Base-by-base conservation (phyloP, 2,113 vertebrate species). In the Sinocyclocheilus grahami region DNA sequence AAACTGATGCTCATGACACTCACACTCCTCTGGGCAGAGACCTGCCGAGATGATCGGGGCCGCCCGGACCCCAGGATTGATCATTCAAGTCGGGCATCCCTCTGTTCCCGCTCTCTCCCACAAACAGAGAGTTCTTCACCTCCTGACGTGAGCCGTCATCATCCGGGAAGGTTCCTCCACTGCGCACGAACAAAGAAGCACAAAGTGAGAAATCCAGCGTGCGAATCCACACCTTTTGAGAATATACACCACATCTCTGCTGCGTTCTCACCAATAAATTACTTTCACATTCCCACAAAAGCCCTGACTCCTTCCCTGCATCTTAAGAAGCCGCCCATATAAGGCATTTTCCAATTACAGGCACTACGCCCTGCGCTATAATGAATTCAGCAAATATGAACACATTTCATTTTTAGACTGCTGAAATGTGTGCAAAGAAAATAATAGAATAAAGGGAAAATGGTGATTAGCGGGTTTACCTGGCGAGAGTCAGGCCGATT, bases 91-190 rank as follows among this genome's bases (percentile, higher is more conserved):
- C 92, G 20, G 95, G 94, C 0, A 95, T 98, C 71, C 98, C 98
- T 75, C 93, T 94, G 46, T 99, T 99, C 20, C 95, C 95, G 16
- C 98, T 99, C 92, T 99, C 98, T 0, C 98, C 98, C 0, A 99
- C 98, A 89, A 99, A 99, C 78, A 99, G 88, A 20, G 97, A 98
- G 93, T 99, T 98, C 91, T 97, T 97, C 88, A 99, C 96, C 89
- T 98, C 95, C 93, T 99, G 98, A 87, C 94, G 96, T 5, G 98
- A 98, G 80, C 98, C 98, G 0, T 99, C 98, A 0, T 99, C 98
- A 0, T 99, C 97, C 0, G 98, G 98, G 91, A 99, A 99, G 0
- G 98, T 99, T 0, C 98, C 98, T 11, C 98, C 98, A 0, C 98
- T 99, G 67, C 33, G 71, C 30, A 83, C 65, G 46, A 51, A 88